These are phyloP conservation scores for Aplocera efformata DNA, from an alignment of 2,888 invertebrate species.

Conservation along the genomic window DNA sequence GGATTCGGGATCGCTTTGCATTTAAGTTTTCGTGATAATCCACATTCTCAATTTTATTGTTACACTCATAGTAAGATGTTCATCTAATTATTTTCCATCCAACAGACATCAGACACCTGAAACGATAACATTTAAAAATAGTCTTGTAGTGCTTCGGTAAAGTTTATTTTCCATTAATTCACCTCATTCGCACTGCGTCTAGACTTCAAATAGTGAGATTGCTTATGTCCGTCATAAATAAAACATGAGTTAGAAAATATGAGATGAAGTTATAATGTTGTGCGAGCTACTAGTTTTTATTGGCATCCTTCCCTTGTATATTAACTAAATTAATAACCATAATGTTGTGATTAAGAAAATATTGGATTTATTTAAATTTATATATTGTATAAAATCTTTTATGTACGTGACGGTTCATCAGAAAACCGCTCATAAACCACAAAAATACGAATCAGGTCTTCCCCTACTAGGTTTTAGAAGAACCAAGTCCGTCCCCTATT, in stretches of 20 bases:
- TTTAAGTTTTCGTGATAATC: no score
- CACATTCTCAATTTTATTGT: no score
- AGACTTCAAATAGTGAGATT: slow-evolving; percentile 64
- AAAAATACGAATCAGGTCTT: no score
- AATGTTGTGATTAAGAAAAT: slow-evolving; percentile 5
- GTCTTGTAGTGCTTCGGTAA: slow-evolving; percentile 45
- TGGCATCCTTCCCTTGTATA: slow-evolving; percentile 63
- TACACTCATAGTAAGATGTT: no score
- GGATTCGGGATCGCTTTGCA: no score
- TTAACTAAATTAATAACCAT: slow-evolving; percentile 41
- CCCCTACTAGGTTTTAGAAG: no score
- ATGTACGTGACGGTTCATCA: no score
- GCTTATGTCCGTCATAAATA: slow-evolving; percentile 65
- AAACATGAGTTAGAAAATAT: slow-evolving; percentile 71
- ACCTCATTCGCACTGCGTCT: slow-evolving; percentile 67
- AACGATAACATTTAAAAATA: slow-evolving; percentile 37
- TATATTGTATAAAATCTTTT: no score
- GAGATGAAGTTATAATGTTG: slow-evolving; percentile 59
- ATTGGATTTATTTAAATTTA: no score
- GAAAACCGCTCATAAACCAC: no score
- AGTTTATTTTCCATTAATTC: slow-evolving; percentile 58
- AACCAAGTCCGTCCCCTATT: no score
- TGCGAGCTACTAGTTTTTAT: slow-evolving; percentile 61
- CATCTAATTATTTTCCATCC: no score
- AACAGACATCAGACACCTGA: slow-evolving; percentile 4